phyloP scores from a whole-genome alignment of 2,888 invertebrate species.

The Nomada ruficornis region DNA sequence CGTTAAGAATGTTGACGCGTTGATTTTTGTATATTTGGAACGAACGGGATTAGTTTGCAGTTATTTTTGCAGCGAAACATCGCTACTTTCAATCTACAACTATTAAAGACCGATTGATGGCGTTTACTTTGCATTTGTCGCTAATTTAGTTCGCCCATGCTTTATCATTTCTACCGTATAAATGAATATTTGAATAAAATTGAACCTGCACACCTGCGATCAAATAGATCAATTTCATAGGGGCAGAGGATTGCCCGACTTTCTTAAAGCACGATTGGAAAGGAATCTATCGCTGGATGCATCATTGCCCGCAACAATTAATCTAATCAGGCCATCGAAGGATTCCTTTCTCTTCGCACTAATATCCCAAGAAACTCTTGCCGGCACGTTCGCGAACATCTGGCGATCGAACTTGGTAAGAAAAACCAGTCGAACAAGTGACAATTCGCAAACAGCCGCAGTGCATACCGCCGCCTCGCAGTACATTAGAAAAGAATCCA shows the following conservation, averaged over 20 bases:
- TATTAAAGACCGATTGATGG: too few species aligned
- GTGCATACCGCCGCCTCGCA: too few species aligned
- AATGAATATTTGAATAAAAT: too few species aligned
- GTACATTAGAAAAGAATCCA: too few species aligned
- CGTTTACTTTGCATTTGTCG: too few species aligned
- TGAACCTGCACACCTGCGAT: too few species aligned
- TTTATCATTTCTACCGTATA: too few species aligned
- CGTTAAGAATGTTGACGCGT: conserved; percentile 1
- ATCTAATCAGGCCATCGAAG: conserved; percentile 20
- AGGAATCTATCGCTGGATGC: conserved; percentile 13
- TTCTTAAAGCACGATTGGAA: background rate
- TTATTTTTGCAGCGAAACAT: background rate
- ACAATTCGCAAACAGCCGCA: too few species aligned
- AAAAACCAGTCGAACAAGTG: too few species aligned
- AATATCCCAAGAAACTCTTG: background rate
- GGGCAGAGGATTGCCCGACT: background rate
- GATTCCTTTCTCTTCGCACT: conserved; percentile 13
- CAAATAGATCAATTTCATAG: too few species aligned
- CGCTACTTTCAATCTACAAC: background rate
- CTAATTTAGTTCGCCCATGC: too few species aligned
- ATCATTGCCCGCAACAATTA: conserved; percentile 3
- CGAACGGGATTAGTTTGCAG: background rate
- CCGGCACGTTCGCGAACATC: background rate
- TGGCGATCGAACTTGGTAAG: too few species aligned
- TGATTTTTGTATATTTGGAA: conserved; percentile 13